A percentile compares a stretch with the other conserved stretches of the same genome.
Conservation (phyloP, 2,113 vertebrate genomes). For the Heterotilapia buettikoferi region DNA sequence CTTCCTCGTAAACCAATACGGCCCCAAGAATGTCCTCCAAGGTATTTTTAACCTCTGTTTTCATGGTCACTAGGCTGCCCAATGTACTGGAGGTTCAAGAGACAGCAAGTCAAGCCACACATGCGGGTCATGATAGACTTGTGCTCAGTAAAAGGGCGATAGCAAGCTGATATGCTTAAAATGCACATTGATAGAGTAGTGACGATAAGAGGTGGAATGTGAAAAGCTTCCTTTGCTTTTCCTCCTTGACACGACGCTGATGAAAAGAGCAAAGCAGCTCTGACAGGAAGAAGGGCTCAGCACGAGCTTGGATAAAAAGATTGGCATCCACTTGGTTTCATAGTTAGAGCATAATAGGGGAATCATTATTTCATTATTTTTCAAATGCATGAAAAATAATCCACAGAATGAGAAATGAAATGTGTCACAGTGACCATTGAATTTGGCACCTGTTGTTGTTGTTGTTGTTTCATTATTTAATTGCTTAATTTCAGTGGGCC, state of each 20-base stretch:
- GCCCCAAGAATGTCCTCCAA: background rate
- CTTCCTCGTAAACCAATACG: background rate
- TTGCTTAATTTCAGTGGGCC: background rate
- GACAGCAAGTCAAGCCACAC: background rate
- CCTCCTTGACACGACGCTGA: background rate
- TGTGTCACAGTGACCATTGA: background rate
- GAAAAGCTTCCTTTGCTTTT: background rate
- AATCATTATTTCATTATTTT: background rate
- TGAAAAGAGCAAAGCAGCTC: background rate
- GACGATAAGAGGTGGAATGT: conserved; percentile 8
- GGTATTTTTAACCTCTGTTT: conserved; percentile 38
- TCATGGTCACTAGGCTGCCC: background rate
- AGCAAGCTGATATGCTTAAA: background rate
- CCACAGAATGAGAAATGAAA: background rate
- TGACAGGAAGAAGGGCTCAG: background rate
- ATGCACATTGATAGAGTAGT: background rate
- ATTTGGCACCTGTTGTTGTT: background rate
- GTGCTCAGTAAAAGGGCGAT: background rate
- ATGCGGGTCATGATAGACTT: background rate
- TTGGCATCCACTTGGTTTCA: background rate
- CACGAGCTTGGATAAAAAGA: background rate
- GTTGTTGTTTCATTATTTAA: background rate
- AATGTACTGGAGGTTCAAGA: background rate
- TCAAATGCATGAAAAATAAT: background rate
- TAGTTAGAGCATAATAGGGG: background rate